Percentiles rank a stretch among this genome's conserved stretches.
Evolutionary conservation across 2,797 vertebrate species (phyloP).

Genomic region (Protosalanx chinensis): DNA sequence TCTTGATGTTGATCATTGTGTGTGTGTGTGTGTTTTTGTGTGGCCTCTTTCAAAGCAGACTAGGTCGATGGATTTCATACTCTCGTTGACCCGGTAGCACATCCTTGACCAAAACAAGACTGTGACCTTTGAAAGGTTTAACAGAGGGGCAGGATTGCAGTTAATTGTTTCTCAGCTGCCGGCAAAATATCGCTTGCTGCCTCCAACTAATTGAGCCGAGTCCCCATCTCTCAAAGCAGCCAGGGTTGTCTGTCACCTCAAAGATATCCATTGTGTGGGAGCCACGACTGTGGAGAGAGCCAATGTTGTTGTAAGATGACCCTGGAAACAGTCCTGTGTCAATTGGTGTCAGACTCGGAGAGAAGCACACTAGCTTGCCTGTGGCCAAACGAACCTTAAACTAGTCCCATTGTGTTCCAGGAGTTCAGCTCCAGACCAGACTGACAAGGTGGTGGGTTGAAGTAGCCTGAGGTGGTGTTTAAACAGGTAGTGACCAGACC

Average conservation of each 20-base stretch:
- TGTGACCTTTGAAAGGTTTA: constrained; percentile 51
- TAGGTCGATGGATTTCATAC: constrained; percentile 29
- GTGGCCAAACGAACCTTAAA: constrained; percentile 62
- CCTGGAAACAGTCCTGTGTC: constrained; percentile 74
- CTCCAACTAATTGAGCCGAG: constrained; percentile 59
- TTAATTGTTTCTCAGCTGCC: constrained; percentile 64
- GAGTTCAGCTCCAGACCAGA: constrained; percentile 60
- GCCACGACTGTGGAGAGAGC: constrained; percentile 59
- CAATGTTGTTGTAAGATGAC: constrained; percentile 79
- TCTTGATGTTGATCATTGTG: neutral
- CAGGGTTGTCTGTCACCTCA: constrained; percentile 62
- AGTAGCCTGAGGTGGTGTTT: constrained; percentile 47
- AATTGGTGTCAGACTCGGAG: constrained; percentile 80
- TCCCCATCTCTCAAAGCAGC: constrained; percentile 57
- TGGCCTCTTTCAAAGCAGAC: constrained; percentile 4
- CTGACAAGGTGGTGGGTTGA: constrained; percentile 54
- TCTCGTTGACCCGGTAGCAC: constrained; percentile 27
- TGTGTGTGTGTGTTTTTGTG: neutral
- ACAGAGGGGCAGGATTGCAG: constrained; percentile 56
- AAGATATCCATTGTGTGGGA: constrained; percentile 68
- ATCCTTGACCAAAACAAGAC: constrained; percentile 32
- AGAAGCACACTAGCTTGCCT: constrained; percentile 64
- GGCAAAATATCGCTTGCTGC: constrained; percentile 47
- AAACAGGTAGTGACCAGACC: constrained; percentile 40
- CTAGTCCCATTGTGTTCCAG: constrained; percentile 66